Evolutionary conservation across 2,113 vertebrate species (phyloP).

Genomic region (Campylomormyrus tamandua): DNA sequence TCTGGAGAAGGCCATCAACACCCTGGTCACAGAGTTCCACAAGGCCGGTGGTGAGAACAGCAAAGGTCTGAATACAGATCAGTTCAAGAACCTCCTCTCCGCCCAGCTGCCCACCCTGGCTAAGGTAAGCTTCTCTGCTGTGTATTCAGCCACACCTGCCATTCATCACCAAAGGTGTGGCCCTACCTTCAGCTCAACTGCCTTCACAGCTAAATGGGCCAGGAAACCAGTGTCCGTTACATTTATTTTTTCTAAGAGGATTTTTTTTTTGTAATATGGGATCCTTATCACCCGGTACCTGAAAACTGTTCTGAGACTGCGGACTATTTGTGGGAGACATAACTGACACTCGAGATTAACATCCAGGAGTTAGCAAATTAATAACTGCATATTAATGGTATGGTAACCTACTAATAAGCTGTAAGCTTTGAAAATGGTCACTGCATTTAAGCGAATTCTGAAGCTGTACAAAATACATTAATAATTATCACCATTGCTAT

Average conservation of each 20-base stretch:
- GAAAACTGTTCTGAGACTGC: neutral
- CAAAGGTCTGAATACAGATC: slow-evolving; percentile 51
- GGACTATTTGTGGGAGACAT: neutral
- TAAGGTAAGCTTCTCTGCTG: slow-evolving; percentile 44
- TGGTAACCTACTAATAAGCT: neutral
- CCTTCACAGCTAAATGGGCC: neutral
- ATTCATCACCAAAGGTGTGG: slow-evolving; percentile 17
- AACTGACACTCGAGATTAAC: neutral
- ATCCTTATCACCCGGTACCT: neutral
- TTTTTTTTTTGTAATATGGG: neutral
- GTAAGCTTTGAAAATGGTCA: neutral
- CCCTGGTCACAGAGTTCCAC: slow-evolving; percentile 62
- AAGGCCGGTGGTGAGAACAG: slow-evolving; percentile 47
- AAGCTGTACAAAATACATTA: neutral
- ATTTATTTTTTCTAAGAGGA: neutral
- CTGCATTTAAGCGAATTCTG: neutral
- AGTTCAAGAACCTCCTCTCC: slow-evolving; percentile 59
- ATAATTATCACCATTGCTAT: neutral
- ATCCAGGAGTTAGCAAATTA: neutral
- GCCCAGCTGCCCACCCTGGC: slow-evolving; percentile 53
- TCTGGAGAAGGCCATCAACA: slow-evolving; percentile 59
- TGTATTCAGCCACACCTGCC: slow-evolving; percentile 10
- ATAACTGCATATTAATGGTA: neutral
- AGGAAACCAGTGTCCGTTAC: neutral
- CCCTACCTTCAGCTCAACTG: neutral